Conservation (phyloP, 23 tunicate species). For the Phallusia fumigata region DNA sequence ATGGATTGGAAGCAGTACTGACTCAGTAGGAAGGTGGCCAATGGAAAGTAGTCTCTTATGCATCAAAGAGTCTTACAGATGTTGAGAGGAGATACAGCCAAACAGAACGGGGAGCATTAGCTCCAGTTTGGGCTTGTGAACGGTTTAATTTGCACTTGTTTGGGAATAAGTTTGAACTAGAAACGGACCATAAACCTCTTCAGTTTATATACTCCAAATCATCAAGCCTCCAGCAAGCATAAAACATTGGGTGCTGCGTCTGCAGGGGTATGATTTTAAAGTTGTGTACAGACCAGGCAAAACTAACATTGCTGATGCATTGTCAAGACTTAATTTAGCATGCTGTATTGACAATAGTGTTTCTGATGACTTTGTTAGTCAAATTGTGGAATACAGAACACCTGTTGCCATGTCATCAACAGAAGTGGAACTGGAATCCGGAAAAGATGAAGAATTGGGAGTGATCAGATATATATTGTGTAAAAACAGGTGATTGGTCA, state of each 20-base stretch:
- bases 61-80: not conserved
- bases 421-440: constrained; percentile 11
- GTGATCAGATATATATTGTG: constrained; percentile 19
- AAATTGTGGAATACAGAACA: not conserved
- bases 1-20: not conserved
- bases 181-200: constrained; percentile 25
- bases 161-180: constrained; percentile 18
- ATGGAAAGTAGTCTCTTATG: not conserved
- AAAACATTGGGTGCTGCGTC: constrained; percentile 25
- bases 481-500: too few relatives aligned
- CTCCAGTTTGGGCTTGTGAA: constrained; percentile 38
- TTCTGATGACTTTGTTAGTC: not conserved
- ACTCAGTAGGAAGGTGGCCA: not conserved
- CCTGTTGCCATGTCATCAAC: constrained; percentile 11
- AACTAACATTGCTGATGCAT: too few relatives aligned
- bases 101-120: constrained; percentile 28
- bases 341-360: not conserved
- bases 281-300: too few relatives aligned
- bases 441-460: not conserved
- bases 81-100: constrained; percentile 27
- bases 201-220: not conserved
- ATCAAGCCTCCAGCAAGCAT: constrained; percentile 20
- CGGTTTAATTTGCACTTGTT: constrained; percentile 19
- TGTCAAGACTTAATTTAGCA: too few relatives aligned
- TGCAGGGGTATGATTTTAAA: too few relatives aligned